Conservation (phyloP, 1,140 invertebrate species). For the Orius insidiosus region DNA sequence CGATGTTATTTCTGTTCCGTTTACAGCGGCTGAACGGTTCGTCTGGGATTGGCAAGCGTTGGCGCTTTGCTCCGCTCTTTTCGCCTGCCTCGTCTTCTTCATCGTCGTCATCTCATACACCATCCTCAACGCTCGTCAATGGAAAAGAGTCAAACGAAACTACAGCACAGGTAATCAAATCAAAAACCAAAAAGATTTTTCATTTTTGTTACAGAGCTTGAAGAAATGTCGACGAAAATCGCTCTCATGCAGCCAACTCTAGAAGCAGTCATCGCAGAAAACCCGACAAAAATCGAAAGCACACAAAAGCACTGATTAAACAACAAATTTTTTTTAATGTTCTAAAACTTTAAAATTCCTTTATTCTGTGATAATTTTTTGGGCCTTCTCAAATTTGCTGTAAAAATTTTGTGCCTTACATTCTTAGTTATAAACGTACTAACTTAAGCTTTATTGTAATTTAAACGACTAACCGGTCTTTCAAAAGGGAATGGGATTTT, state of each 20-base stretch:
- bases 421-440: no score
- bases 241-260: slow-evolving; percentile 13
- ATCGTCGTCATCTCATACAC: slow-evolving; percentile 40
- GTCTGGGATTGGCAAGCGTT: slow-evolving; percentile 39
- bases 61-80: slow-evolving; percentile 36
- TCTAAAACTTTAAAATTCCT: no score
- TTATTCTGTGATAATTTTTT: no score
- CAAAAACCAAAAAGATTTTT: not conserved
- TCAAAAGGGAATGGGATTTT: no score
- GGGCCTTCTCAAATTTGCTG: no score
- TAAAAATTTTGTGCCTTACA: no score
- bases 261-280: not conserved
- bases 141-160: slow-evolving; percentile 37
- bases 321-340: no score
- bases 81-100: slow-evolving; percentile 44
- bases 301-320: no score
- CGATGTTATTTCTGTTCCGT: slow-evolving; percentile 15
- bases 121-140: slow-evolving; percentile 40
- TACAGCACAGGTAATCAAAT: slow-evolving; percentile 32
- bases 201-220: slow-evolving; percentile 12
- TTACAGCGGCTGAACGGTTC: slow-evolving; percentile 17
- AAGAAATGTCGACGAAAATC: slow-evolving; percentile 17
- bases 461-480: no score
- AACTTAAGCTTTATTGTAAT: no score
- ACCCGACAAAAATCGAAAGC: no score